Evolutionary conservation across 2,888 invertebrate genomes (phyloP).

Genomic region (Erpobdella octoculata): DNA sequence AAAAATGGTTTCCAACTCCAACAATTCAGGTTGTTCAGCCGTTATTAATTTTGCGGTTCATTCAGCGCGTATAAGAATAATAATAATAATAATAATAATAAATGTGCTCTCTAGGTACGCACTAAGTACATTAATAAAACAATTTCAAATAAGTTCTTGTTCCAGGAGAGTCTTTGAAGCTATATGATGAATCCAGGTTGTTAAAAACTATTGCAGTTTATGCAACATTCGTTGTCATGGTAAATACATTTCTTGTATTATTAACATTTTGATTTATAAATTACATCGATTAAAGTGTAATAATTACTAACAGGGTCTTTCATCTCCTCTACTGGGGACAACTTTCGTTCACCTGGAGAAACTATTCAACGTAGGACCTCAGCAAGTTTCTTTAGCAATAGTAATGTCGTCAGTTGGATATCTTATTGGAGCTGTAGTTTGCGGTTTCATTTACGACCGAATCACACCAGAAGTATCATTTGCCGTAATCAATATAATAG

Average conservation of each 20-base stretch:
- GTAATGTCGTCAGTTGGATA: slow-evolving; percentile 25
- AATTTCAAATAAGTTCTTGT: too few relatives aligned
- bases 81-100: too few relatives aligned
- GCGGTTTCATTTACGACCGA: slow-evolving; percentile 29
- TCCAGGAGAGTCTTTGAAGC: too few relatives aligned
- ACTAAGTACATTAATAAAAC: too few relatives aligned
- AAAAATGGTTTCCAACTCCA: too few relatives aligned
- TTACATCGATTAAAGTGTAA: too few relatives aligned
- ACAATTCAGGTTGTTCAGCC: too few relatives aligned
- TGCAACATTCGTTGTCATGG: slow-evolving; percentile 14
- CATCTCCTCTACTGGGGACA: slow-evolving; percentile 25
- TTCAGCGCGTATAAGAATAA: too few relatives aligned
- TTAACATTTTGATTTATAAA: too few relatives aligned
- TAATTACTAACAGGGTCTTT: slow-evolving; percentile 27
- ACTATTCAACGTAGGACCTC: slow-evolving; percentile 19
- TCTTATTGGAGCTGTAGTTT: slow-evolving; percentile 26
- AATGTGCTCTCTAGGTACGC: too few relatives aligned
- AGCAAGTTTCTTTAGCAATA: slow-evolving; percentile 20
- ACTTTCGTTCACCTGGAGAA: slow-evolving; percentile 30
- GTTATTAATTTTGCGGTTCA: too few relatives aligned
- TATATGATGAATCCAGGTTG: background rate
- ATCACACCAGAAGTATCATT: slow-evolving; percentile 28
- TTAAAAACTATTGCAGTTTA: slow-evolving; percentile 10
- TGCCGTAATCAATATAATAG: background rate
- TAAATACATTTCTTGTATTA: too few relatives aligned